Percentiles rank a stretch among this genome's conserved stretches.
Conservation (phyloP, 1,140 invertebrate genomes). For the Heliconius hewitsoni region DNA sequence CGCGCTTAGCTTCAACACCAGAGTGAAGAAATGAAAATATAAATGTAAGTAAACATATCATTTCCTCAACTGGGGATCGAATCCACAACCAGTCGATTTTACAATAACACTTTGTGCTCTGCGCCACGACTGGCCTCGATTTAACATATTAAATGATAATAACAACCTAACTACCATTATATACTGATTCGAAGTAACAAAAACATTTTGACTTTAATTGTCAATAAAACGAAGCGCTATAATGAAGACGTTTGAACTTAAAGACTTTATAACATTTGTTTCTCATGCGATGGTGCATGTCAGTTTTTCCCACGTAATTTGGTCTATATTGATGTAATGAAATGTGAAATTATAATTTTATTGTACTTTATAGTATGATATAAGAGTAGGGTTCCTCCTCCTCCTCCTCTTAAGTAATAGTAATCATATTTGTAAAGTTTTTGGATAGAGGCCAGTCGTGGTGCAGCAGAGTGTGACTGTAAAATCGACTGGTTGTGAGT, state of each 20-base stretch:
- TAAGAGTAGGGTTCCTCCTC: background rate
- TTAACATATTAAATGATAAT: background rate
- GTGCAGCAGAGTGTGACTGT: no score
- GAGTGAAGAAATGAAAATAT: no score
- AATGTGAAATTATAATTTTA: conserved; percentile 39
- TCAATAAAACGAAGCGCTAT: conserved; percentile 49
- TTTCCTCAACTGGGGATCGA: no score
- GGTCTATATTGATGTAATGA: conserved; percentile 36
- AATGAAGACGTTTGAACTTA: conserved; percentile 40
- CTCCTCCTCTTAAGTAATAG: background rate
- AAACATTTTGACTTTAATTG: conserved; percentile 42
- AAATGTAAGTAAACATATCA: no score
- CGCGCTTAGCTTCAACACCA: no score
- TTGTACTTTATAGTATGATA: background rate
- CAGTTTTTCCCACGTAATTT: conserved; percentile 45
- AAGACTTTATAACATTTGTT: conserved; percentile 34
- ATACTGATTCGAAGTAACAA: conserved; percentile 9
- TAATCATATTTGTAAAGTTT: background rate
- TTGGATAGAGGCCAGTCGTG: background rate
- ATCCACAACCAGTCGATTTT: no score
- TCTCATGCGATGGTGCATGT: conserved; percentile 48
- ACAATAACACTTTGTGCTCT: no score
- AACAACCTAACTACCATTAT: background rate
- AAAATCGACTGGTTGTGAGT: no score
- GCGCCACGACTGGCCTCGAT: no score